Percentiles rank a stretch among this genome's conserved stretches.
Evolutionary conservation across 1,140 invertebrate genomes (phyloP).

Genomic region (honey bee (Apis mellifera)): Amel_HAv3.1 CM009943.2:2457001-2457500

Average conservation of each 20-base stretch:
- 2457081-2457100: slow-evolving; percentile 81
- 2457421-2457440: no score
- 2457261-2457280: no score
- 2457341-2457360: no score
- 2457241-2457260: no score
- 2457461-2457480: not conserved
- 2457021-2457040: slow-evolving; percentile 94
- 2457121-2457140: slow-evolving; percentile 91
- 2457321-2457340: no score
- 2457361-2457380: no score
- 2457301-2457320: no score
- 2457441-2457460: not conserved
- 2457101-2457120: slow-evolving; percentile 83
- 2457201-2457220: no score
- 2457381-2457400: no score
- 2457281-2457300: no score
- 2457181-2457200: not conserved
- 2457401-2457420: no score
- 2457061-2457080: slow-evolving; percentile 92
- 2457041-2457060: slow-evolving; percentile 96
- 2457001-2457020: slow-evolving; percentile 93
- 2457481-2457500: not conserved
- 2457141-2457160: not conserved
- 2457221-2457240: no score
- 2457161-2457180: not conserved